Conservation (phyloP, 2,888 invertebrate genomes). For the Sinelater perroti region DNA sequence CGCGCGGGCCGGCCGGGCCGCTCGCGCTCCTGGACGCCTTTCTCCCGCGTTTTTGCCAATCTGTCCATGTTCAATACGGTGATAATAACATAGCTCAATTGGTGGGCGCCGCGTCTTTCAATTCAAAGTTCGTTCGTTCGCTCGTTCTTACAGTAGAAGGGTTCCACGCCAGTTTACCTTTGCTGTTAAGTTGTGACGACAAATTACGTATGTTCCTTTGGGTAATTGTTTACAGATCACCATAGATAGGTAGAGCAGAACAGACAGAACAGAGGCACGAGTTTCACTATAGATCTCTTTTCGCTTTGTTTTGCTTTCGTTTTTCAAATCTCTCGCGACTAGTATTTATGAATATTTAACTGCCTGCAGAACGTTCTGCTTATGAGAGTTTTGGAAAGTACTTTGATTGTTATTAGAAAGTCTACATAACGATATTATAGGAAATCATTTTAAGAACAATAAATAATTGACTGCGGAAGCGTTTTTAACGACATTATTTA, state of each 20-base stretch:
- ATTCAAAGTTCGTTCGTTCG: slow-evolving; percentile 38
- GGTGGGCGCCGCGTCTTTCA: slow-evolving; percentile 54
- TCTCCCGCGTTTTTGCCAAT: slow-evolving; percentile 45
- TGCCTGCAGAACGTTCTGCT: slow-evolving; percentile 5
- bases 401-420: slow-evolving; percentile 6
- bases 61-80: slow-evolving; percentile 50
- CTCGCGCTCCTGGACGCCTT: slow-evolving; percentile 55
- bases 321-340: slow-evolving; percentile 13
- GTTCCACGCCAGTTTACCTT: not conserved
- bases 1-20: slow-evolving; percentile 51
- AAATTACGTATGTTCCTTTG: not conserved
- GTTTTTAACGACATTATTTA: too few relatives aligned
- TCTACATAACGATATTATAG: too few relatives aligned
- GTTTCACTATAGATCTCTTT: slow-evolving; percentile 16
- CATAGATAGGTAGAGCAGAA: slow-evolving; percentile 9
- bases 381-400: slow-evolving; percentile 6
- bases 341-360: slow-evolving; percentile 10
- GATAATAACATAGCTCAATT: slow-evolving; percentile 56
- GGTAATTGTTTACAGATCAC: too few relatives aligned
- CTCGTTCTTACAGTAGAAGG: not conserved
- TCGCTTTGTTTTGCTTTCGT: slow-evolving; percentile 7
- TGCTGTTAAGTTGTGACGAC: not conserved
- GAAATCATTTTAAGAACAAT: too few relatives aligned
- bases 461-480: too few relatives aligned
- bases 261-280: slow-evolving; percentile 19